Evolutionary conservation across 2,888 invertebrate genomes (phyloP), one percentile per base, ranked within the genome.

Genomic region (Tetragonisca angustula): DNA sequence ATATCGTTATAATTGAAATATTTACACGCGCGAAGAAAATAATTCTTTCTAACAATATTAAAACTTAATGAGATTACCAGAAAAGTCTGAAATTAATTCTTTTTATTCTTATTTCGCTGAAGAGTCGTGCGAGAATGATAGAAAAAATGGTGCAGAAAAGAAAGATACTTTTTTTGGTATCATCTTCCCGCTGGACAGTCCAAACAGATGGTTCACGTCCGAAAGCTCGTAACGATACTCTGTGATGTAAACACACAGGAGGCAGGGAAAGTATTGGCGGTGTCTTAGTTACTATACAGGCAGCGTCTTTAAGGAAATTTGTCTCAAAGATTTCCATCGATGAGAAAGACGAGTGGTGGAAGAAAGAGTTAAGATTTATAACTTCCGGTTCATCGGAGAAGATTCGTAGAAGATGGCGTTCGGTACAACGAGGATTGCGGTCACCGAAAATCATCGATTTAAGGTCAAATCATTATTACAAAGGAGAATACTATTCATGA

Each of bases 171-270:
- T 43, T 88, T 88, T 88, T 85, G 84, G 84, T 86, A 89, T 89
- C 86, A 72, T 80, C 85, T 90, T 84, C 80, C 86, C 83, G 73
- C 77, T 84, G 85, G 87, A 83, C 83, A 81, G 77, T 79, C 78
- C 81, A 87, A 87, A 86, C 92, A 92, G 91, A 92, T 92, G 92
- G 91, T 90, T 90, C 90, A 87, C 90, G 88, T 92, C 91, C 88
- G 88, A 90, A 87, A 88, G 90, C 91, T 92, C 92, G 92, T 92
- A 92, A 92, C 90, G 92, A 92, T 92, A 91, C 91, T 92, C 90
- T 85, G 88, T 91, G 87, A 90, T 91, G 81, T 93, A 93, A 93
- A 93, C 92, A 93, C 64, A 71, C 50, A 61, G 70, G 49, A n/a
- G 54, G 76, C 78, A 69, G 90, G n/a, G 68, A 82, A 91, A 89